Evolutionary conservation across 1,140 invertebrate species (phyloP), one percentile per base, ranked within the genome.

Genomic region (Drosophila nebulosa): DNA sequence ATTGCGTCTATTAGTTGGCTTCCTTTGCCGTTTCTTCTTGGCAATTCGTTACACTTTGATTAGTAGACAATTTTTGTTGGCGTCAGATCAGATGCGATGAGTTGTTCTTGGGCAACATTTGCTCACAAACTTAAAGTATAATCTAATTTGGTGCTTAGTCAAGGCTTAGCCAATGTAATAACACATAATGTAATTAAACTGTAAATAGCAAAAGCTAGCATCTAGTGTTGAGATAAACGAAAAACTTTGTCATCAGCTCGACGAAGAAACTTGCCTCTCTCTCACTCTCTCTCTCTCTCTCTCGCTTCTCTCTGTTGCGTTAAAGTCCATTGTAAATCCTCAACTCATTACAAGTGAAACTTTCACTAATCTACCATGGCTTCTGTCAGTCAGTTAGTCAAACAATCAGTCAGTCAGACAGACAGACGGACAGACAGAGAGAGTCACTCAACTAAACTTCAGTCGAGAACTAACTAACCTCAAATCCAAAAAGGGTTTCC

Each of bases 331-430:
- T 55, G 52, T 55, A 55, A 55, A 55, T 22, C 52, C 52, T 55
- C 3, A 55, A 55, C 52, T 55, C 14, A 55, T 55, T 55, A 55
- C 52, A 55, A 55, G n/a, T 30, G 52, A 55, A 55, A 55, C 52
- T 55, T 55, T 55, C 14, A 55, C 26, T 55, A 55, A 55, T 55
- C 52, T 55, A 21, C 39, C 39, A 46, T 46, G 39, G 39, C 16
- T 46, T 46, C 6, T 46, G 39, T 18, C 7, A 55, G 52, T 55
- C 52, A 55, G 52, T 55, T 10, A 53, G 21, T 24, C 24, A 53
- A 21, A 12, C 24, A 53, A n/a, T 53, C 24, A 52, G 51, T 52
- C 22, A 52, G 51, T 26, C 51, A 52, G 4, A 24, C 24, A 24
- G 4, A 3, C 14, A 42, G 9, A 24, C 9, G 24, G 50, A 24